These are phyloP conservation scores for Bothrops jararaca DNA, from an alignment of 2,113 vertebrate genomes.

Conservation along the genomic window DNA sequence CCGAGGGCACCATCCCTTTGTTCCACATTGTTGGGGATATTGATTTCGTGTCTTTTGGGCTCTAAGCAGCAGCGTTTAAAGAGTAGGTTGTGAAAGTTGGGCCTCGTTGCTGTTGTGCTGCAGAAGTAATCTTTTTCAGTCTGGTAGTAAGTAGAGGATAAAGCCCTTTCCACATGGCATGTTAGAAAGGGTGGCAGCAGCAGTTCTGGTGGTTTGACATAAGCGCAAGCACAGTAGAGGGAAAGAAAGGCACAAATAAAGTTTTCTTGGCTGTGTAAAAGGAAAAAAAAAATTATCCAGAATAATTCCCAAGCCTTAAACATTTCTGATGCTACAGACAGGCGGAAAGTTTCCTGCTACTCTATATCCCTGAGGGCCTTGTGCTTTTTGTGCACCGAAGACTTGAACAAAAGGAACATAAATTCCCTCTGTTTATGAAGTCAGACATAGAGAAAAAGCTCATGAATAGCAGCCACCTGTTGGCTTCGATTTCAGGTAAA, in stretches of 20 bases:
- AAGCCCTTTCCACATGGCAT: background rate
- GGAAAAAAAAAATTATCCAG: background rate
- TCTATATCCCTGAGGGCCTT: background rate
- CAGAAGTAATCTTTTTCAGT: background rate
- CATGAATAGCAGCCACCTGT: too few relatives aligned
- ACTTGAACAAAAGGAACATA: too few relatives aligned
- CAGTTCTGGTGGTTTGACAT: too few relatives aligned
- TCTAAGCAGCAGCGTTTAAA: slow-evolving; percentile 51
- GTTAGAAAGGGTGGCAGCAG: background rate
- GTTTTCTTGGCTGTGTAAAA: background rate
- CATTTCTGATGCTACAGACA: background rate
- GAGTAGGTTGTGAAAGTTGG: slow-evolving; percentile 31
- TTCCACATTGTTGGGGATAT: slow-evolving; percentile 51
- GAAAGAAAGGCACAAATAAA: background rate
- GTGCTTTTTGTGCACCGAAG: background rate
- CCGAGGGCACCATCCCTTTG: slow-evolving; percentile 46
- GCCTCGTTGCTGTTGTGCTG: slow-evolving; percentile 20
- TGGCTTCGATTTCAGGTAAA: too few relatives aligned
- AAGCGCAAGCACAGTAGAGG: background rate
- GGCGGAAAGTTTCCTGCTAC: background rate
- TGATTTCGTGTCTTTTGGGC: slow-evolving; percentile 62
- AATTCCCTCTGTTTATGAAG: too few relatives aligned
- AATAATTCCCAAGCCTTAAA: background rate
- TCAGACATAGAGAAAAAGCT: too few relatives aligned
- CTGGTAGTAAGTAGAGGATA: background rate